These are phyloP conservation scores for Acrocephalus arundinaceus DNA, from an alignment of 2,113 vertebrate species.

Conservation along the genomic window DNA sequence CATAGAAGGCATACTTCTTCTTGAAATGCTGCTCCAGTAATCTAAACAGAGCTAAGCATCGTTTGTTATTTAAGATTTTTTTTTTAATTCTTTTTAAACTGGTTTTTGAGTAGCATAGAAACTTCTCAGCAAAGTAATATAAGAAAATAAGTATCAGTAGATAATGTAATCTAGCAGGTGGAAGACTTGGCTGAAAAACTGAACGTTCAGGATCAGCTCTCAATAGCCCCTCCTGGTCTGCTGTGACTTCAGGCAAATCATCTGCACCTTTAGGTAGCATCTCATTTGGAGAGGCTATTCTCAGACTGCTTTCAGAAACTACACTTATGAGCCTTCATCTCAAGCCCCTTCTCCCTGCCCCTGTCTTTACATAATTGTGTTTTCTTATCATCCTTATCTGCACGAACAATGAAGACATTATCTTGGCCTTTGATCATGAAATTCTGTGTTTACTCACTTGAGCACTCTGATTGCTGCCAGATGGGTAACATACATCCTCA, in stretches of 20 bases:
- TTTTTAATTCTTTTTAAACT: neutral
- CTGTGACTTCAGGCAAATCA: neutral
- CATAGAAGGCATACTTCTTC: neutral
- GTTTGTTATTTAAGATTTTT: neutral
- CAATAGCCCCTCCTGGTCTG: neutral
- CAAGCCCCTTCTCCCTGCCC: neutral
- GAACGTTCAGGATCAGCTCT: neutral
- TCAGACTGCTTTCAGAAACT: neutral
- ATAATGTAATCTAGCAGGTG: neutral
- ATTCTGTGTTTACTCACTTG: neutral
- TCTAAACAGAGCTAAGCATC: neutral
- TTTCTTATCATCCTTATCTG: neutral
- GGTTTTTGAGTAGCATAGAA: neutral
- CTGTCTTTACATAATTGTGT: neutral
- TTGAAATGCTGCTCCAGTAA: neutral
- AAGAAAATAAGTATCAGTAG: neutral
- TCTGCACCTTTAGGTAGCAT: neutral
- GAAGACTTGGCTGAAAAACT: neutral
- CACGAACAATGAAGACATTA: neutral
- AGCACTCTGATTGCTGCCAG: neutral
- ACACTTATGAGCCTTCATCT: neutral
- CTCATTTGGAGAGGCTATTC: neutral
- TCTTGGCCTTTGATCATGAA: neutral
- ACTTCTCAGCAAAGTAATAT: neutral
- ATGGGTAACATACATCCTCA: neutral